Evolutionary conservation across 2,113 vertebrate genomes (phyloP).

Genomic region (Pristiophorus japonicus): DNA sequence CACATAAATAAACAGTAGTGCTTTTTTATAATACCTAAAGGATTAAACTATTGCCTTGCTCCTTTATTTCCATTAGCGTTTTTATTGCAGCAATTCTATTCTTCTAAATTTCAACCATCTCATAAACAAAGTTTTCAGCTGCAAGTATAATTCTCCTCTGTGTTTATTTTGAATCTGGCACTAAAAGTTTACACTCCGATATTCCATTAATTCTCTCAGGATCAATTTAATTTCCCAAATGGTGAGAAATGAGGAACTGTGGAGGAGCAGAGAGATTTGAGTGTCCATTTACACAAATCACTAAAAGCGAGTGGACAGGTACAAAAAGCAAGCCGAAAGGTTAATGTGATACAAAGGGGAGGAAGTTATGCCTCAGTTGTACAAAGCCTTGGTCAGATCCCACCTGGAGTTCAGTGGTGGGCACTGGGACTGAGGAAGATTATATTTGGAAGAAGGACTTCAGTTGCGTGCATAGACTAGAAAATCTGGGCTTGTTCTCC

Average conservation of each 20-base stretch:
- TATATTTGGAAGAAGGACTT: no score
- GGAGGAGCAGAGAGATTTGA: not conserved
- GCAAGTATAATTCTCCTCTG: not conserved
- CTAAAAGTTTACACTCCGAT: not conserved
- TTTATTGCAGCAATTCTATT: not conserved
- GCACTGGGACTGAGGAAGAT: not conserved
- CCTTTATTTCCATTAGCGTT: not conserved
- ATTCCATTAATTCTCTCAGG: conserved; percentile 1
- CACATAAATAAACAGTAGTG: not conserved
- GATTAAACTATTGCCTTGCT: not conserved
- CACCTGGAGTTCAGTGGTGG: not conserved
- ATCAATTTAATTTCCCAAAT: not conserved
- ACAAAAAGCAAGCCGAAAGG: not conserved
- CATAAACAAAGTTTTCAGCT: not conserved
- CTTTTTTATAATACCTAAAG: not conserved
- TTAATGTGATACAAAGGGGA: not conserved
- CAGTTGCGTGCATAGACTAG: no score
- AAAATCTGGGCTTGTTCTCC: no score
- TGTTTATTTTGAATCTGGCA: not conserved
- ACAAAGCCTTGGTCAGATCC: not conserved
- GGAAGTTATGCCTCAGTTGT: not conserved
- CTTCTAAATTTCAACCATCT: not conserved
- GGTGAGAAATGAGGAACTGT: not conserved
- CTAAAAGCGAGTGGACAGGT: not conserved
- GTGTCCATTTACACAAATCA: not conserved